Conservation (phyloP, 1,140 invertebrate genomes). For the Archegozetes longisetosus region DNA sequence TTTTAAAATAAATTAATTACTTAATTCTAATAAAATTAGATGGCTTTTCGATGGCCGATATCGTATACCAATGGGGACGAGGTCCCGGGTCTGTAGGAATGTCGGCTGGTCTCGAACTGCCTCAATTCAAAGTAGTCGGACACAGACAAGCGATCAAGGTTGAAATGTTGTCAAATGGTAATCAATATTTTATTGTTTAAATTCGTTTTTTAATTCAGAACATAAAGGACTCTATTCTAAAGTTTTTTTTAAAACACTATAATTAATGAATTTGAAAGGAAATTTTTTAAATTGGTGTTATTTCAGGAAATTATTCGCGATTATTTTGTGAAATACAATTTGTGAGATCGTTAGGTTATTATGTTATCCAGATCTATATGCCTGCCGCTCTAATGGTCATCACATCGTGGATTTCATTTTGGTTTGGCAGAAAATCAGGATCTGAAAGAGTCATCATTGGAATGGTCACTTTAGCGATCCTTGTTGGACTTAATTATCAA, state of each 20-base stretch:
- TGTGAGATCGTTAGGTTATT: constrained; percentile 94
- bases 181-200: no score
- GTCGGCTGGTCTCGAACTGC: constrained; percentile 76
- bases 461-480: no score
- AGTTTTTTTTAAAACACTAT: neutral
- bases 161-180: constrained; percentile 83
- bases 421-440: no score
- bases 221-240: no score
- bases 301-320: constrained; percentile 85
- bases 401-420: constrained; percentile 96
- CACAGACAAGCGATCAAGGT: constrained; percentile 47
- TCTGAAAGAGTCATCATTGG: no score
- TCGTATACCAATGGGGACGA: constrained; percentile 37
- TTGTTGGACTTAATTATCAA: no score
- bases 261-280: neutral
- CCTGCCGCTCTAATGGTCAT: constrained; percentile 96
- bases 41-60: constrained; percentile 92
- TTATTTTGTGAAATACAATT: constrained; percentile 95
- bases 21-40: no score
- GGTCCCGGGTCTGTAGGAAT: constrained; percentile 78
- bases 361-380: constrained; percentile 98
- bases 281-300: neutral
- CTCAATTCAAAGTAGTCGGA: constrained; percentile 62
- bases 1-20: no score
- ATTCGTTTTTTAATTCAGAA: no score